Evolutionary conservation across 2,113 vertebrate species (phyloP), one percentile per base, ranked within the genome.

Genomic region (Bos indicus): DNA sequence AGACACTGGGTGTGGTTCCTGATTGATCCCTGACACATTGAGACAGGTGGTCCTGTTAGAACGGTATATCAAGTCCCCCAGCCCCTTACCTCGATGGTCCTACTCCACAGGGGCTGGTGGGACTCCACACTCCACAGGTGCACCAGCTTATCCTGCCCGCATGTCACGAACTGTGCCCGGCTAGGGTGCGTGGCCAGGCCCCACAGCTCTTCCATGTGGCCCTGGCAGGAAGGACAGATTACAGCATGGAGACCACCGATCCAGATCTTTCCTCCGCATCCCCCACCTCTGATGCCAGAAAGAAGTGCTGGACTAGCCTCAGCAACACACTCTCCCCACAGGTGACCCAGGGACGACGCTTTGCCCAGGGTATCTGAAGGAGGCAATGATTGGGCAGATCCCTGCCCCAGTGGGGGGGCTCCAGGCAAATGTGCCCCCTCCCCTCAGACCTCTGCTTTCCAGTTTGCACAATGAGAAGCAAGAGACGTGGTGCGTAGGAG

Each of bases 131-230:
- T 99, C 99, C 99, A 99, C 67, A 99, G 98, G 84, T 99, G 99
- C 23, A 99, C 99, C 97, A 99, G 98, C 92, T 98, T 99, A 86
- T 99, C 99, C 97, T 99, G 99, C 11, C 99, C 98, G 9, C 99
- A 99, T 4, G 99, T 99, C 95, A 99, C 99, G 97, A 99, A 99
- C 98, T 99, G 99, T 19, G 99, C 99, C 98, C 98, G 98, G 96
- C 98, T 98, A 15, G 99, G 99, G 92, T 99, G 99, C 3, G 98
- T 77, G n/a, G 99, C 99, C 97, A 99, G 98, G 40, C 99, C 99
- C 99, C 99, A 99, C 87, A 99, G 99, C 97, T 99, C 99, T 92
- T 99, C 99, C 0, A 99, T 99, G 95, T 99, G 99, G 90, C 99
- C 99, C 99, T 99, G 16, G 84, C 0, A 0, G 16, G 60, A 40